Percentiles rank a stretch among this genome's conserved stretches.
These are phyloP conservation scores for Perognathus longimembris DNA, from an alignment of 2,113 vertebrate species.

Conservation along the genomic window DNA sequence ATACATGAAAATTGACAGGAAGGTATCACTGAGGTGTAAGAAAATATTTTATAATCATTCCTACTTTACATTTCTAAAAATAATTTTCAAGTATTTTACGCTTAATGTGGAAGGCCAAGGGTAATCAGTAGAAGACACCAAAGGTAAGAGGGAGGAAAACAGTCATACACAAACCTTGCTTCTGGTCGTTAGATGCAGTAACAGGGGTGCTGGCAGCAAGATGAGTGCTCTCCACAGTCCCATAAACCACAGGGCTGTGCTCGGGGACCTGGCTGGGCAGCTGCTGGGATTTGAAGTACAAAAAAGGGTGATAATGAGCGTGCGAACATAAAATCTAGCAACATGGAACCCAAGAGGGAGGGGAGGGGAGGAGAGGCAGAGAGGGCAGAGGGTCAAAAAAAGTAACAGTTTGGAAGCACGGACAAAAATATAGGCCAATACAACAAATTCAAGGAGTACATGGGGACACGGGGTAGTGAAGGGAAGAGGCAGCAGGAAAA, in stretches of 20 bases:
- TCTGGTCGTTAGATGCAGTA: constrained; percentile 84
- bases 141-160: constrained; percentile 73
- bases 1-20: not conserved
- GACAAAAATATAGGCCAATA: constrained; percentile 53
- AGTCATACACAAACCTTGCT: constrained; percentile 89
- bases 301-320: constrained; percentile 90
- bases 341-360: constrained; percentile 77
- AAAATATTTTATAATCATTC: not conserved
- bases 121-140: constrained; percentile 55
- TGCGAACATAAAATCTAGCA: constrained; percentile 86
- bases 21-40: not conserved
- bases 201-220: constrained; percentile 82
- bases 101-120: constrained; percentile 11
- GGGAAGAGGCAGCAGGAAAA: constrained; percentile 80
- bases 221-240: constrained; percentile 87
- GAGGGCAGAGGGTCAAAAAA: not conserved
- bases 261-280: constrained; percentile 94
- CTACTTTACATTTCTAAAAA: constrained; percentile 32
- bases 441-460: constrained; percentile 64
- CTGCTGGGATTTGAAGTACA: constrained; percentile 94
- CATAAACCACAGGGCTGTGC: constrained; percentile 87
- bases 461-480: constrained; percentile 61
- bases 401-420: constrained; percentile 60
- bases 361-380: not conserved
- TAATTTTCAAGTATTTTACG: not conserved